Evolutionary conservation across 2,888 invertebrate genomes (phyloP), one percentile per base, ranked within the genome.

Genomic region (Diarsia mendica): DNA sequence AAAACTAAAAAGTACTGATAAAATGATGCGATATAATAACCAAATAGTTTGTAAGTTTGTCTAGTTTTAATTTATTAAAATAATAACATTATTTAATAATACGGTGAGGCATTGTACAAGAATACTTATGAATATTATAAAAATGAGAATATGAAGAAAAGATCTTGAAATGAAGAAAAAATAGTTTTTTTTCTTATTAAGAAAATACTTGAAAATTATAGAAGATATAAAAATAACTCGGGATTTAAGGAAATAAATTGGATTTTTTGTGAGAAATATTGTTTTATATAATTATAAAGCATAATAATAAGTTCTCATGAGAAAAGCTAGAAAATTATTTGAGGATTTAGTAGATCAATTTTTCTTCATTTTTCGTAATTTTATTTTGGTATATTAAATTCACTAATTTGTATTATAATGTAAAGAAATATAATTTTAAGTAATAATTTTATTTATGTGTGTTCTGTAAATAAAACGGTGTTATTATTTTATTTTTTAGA

Each of bases 1-100:
- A 82, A 82, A 81, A 74, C 77, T 78, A 67, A 79, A 79, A 82
- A 73, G 65, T 77, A 83, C 73, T 83, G 78, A 77, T 67, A 71
- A 72, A 79, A 82, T 77, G 91, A 93, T 93, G 92, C 93, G 92
- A 93, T 92, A 84, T 65, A 60, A 76, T 92, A 93, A 93, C 93
- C 93, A 93, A 93, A 87, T 92, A 92, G 89, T 74, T 76, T 67
- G 13, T 88, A 88, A 87, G 80, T 46, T 55, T 55, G 3, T 69
- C 61, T 76, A 81, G 49, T 18, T 60, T 13, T 63, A 72, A 61
- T 20, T 67, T 67, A 67, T 66, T 53, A 48, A 63, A 65, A 58
- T 68, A 28, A 39, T 51, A 48, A 49, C 75, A 28, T 63, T 82
- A 67, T 55, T 51, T 39, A 67, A 53, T 82, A 18, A 77, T 39